Percentiles rank a stretch among this genome's conserved stretches.
Conservation (phyloP, 2,113 vertebrate genomes). For the Myxocyprinus asiaticus region DNA sequence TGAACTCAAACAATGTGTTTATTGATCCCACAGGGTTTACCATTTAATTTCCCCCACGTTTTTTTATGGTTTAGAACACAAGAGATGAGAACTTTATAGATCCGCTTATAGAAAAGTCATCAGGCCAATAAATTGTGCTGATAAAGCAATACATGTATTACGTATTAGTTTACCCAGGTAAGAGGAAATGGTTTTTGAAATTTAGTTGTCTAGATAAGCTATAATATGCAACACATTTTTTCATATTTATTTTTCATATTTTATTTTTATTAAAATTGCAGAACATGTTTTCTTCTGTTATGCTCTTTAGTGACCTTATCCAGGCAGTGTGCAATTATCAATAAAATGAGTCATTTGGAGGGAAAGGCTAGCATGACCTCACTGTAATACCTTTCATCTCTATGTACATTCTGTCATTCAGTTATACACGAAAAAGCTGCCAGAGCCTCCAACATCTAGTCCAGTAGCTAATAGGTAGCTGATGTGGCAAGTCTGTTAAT, state of each 20-base stretch:
- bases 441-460: conserved; percentile 38
- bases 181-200: conserved; percentile 1
- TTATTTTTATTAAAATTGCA: neutral
- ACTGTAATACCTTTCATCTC: neutral
- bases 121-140: conserved; percentile 66
- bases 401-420: neutral
- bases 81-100: conserved; percentile 63
- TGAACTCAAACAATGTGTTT: conserved; percentile 68
- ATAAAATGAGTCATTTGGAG: conserved; percentile 9
- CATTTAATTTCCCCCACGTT: conserved; percentile 69
- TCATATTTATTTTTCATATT: neutral
- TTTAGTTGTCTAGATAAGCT: conserved; percentile 11
- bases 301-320: conserved; percentile 25
- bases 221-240: neutral
- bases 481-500: conserved; percentile 60
- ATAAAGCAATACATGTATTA: conserved; percentile 57
- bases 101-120: conserved; percentile 61
- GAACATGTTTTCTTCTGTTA: neutral
- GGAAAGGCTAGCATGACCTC: conserved; percentile 26
- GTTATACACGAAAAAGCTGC: neutral
- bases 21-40: conserved; percentile 70
- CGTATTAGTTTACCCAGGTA: neutral
- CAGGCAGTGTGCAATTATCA: neutral
- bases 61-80: conserved; percentile 62
- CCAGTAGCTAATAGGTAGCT: conserved; percentile 59